A percentile compares a stretch with the other conserved stretches of the same genome.
Conservation (phyloP, 2,888 invertebrate species). For the Crocallis elinguaria region DNA sequence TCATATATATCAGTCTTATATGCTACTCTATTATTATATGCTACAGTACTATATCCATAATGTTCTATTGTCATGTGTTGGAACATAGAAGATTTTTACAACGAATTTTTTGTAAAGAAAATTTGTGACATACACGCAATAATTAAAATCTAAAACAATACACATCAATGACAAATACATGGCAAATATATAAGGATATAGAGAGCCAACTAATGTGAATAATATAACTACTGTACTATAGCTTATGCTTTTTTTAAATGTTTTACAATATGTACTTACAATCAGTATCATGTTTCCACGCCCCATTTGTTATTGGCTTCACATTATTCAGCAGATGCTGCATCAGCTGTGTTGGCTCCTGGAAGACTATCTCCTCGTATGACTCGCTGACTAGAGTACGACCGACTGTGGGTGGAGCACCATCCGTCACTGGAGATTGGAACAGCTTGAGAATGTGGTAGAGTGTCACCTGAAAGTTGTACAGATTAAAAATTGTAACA, state of each 20-base stretch:
- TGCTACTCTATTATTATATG: too few relatives aligned
- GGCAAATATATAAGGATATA: not conserved
- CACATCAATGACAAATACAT: too few relatives aligned
- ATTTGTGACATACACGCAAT: too few relatives aligned
- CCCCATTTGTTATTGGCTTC: conserved; percentile 89
- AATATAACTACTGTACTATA: too few relatives aligned
- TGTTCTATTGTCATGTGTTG: too few relatives aligned
- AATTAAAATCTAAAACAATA: too few relatives aligned
- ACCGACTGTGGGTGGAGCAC: conserved; percentile 69
- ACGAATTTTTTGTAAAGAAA: too few relatives aligned
- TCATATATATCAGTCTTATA: too few relatives aligned
- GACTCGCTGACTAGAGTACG: conserved; percentile 94
- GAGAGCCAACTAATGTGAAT: too few relatives aligned
- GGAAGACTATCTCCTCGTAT: conserved; percentile 98
- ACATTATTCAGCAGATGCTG: conserved; percentile 93
- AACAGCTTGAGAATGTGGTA: conserved; percentile 98
- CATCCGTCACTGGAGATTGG: conserved; percentile 88
- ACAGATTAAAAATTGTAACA: not conserved
- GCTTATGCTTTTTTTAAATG: too few relatives aligned
- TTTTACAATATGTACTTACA: conserved; percentile 85
- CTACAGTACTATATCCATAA: too few relatives aligned
- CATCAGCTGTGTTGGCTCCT: conserved; percentile 95
- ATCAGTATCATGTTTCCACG: conserved; percentile 94
- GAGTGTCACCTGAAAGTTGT: conserved; percentile 92
- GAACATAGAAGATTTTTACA: too few relatives aligned